These are phyloP conservation scores for Syngnathus rostellatus DNA, from an alignment of 2,797 vertebrate species.

Conservation along the genomic window DNA sequence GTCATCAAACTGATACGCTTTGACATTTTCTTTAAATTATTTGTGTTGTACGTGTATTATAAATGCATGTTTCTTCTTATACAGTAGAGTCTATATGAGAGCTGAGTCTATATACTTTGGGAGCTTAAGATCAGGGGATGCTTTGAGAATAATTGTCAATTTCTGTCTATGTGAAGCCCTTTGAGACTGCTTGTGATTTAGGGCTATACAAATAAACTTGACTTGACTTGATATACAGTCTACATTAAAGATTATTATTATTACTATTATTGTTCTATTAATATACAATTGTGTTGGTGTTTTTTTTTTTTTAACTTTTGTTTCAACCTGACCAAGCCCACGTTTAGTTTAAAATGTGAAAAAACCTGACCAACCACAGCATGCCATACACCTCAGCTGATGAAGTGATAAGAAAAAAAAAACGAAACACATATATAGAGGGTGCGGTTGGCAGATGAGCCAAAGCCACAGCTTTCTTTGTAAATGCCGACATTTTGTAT, in stretches of 20 bases:
- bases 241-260: too few relatives aligned
- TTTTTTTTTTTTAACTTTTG: neutral
- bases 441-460: neutral
- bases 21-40: neutral
- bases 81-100: too few relatives aligned
- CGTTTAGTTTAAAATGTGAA: neutral
- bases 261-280: neutral
- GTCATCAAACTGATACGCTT: neutral
- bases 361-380: neutral
- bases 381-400: neutral
- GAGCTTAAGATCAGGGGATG: too few relatives aligned
- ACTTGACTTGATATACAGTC: too few relatives aligned
- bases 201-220: too few relatives aligned
- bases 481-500: neutral
- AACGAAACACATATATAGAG: neutral
- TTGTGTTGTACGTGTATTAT: neutral
- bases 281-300: neutral
- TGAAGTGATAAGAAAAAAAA: neutral
- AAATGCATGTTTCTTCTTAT: neutral
- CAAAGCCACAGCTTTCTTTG: neutral
- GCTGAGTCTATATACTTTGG: too few relatives aligned
- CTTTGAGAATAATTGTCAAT: too few relatives aligned
- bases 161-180: too few relatives aligned
- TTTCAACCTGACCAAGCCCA: neutral
- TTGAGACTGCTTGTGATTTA: too few relatives aligned